These are phyloP conservation scores for Sander vitreus DNA, from an alignment of 2,113 vertebrate species.

Conservation along the genomic window DNA sequence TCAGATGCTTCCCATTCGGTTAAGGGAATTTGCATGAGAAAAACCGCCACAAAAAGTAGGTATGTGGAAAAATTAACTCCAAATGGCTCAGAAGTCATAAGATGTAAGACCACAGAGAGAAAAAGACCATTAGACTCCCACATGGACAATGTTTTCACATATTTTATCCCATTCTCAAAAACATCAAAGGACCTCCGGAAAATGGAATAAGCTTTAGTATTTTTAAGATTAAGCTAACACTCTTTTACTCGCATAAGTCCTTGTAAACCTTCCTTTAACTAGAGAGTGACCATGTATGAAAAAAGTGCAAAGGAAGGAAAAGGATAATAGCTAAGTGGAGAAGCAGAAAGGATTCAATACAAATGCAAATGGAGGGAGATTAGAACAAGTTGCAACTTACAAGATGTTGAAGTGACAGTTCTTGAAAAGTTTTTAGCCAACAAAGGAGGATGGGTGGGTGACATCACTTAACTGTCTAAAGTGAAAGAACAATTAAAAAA, in stretches of 20 bases:
- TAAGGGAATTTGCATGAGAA: constrained; percentile 3
- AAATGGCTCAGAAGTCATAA: not conserved
- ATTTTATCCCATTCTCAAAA: not conserved
- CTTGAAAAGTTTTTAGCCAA: not conserved
- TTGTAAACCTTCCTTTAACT: not conserved
- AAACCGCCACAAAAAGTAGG: not conserved
- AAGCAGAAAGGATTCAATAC: not conserved
- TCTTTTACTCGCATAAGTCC: constrained; percentile 8
- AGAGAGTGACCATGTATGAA: not conserved
- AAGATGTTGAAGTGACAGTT: not conserved
- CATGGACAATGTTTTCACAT: not conserved
- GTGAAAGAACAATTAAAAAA: not conserved
- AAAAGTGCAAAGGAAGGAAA: not conserved
- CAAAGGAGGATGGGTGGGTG: not conserved
- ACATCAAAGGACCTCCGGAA: not conserved
- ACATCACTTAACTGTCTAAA: not conserved
- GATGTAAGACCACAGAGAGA: constrained; percentile 14
- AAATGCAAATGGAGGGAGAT: not conserved
- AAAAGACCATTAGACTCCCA: constrained; percentile 1
- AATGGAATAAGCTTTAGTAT: not conserved
- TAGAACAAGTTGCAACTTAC: not conserved
- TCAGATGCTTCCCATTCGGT: constrained; percentile 23
- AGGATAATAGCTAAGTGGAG: not conserved
- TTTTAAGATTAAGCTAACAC: constrained; percentile 2
- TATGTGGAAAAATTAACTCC: constrained; percentile 11